Percentiles rank a stretch among this genome's conserved stretches.
These are phyloP conservation scores for Gyps fulvus DNA, from an alignment of 2,113 vertebrate species.

Conservation along the genomic window DNA sequence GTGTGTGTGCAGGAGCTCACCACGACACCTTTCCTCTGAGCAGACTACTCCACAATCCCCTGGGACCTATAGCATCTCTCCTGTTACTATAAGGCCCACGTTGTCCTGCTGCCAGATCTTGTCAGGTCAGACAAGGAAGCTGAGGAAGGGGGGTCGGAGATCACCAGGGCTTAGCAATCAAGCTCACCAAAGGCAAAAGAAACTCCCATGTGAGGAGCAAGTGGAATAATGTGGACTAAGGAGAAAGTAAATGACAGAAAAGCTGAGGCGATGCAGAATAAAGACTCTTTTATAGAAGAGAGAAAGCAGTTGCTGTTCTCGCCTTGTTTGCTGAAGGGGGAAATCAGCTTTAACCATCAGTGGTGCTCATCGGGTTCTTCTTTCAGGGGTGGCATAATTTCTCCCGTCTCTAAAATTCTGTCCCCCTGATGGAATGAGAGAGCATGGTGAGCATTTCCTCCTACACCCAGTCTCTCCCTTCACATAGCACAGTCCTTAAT, in stretches of 20 bases:
- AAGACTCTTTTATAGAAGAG: constrained; percentile 12
- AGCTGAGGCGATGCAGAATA: not conserved
- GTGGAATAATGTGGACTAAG: rapidly evolving
- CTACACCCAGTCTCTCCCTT: not conserved
- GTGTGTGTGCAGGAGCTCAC: not conserved
- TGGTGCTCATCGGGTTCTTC: not conserved
- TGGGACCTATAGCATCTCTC: not conserved
- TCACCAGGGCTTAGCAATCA: not conserved
- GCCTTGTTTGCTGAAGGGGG: not conserved
- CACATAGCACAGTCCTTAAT: not conserved
- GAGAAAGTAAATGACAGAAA: not conserved
- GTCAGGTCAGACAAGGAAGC: not conserved
- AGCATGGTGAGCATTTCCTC: not conserved
- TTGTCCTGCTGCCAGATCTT: not conserved
- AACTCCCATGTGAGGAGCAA: not conserved
- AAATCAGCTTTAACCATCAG: not conserved
- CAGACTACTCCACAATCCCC: not conserved
- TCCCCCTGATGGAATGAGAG: constrained; percentile 33
- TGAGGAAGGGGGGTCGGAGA: not conserved
- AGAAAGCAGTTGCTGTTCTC: not conserved
- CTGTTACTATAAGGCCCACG: not conserved
- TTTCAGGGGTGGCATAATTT: constrained; percentile 8
- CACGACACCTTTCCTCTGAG: rapidly evolving
- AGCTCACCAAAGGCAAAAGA: not conserved
- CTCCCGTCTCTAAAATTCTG: constrained; percentile 58